A percentile compares a stretch with the other conserved stretches of the same genome.
These are phyloP conservation scores for Nerophis ophidion DNA, from an alignment of 2,113 vertebrate genomes.

Conservation along the genomic window DNA sequence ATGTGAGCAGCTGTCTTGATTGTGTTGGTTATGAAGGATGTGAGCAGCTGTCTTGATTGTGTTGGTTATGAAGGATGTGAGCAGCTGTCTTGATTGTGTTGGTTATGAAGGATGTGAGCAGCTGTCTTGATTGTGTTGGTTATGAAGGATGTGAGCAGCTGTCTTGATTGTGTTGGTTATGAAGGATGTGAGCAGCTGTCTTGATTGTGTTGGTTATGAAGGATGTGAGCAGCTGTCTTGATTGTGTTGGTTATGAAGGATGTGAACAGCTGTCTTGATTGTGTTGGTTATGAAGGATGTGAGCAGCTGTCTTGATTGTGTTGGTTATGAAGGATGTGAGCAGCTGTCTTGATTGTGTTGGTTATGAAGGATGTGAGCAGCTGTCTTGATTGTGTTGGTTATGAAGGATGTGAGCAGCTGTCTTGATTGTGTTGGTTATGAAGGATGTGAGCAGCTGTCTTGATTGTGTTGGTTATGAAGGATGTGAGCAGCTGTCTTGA, in stretches of 20 bases:
- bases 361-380: conserved; percentile 15
- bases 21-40: too few species aligned
- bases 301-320: conserved; percentile 39
- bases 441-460: conserved; percentile 19
- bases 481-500: conserved; percentile 33
- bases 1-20: conserved; percentile 36
- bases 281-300: conserved; percentile 18
- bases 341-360: conserved; percentile 43
- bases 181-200: conserved; percentile 18
- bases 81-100: conserved; percentile 43
- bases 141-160: conserved; percentile 17
- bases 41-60: conserved; percentile 37
- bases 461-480: too few species aligned
- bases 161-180: too few species aligned
- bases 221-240: conserved; percentile 26
- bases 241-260: too few species aligned
- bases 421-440: too few species aligned
- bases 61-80: conserved; percentile 15
- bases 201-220: too few species aligned
- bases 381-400: conserved; percentile 50
- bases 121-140: conserved; percentile 48
- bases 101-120: conserved; percentile 15
- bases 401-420: conserved; percentile 16
- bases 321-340: conserved; percentile 17
- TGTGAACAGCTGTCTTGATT: conserved; percentile 37